phyloP scores from a whole-genome alignment of 2,888 invertebrate species.

The Tinea semifulvella region DNA sequence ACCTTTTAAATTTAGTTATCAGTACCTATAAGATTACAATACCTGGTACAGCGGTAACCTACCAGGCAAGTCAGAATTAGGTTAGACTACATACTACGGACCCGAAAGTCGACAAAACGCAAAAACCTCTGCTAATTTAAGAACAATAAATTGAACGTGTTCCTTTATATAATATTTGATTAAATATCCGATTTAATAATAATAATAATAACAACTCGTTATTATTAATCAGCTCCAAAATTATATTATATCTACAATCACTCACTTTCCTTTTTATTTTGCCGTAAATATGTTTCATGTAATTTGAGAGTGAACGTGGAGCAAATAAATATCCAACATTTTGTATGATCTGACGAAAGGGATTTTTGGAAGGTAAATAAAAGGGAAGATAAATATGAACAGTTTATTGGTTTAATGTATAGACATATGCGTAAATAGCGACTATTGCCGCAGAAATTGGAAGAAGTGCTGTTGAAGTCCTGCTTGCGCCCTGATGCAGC shows the following conservation, averaged over 20 bases:
- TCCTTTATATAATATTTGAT: too few relatives aligned
- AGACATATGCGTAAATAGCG: conserved; percentile 36
- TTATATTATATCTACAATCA: neutral
- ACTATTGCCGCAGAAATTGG: conserved; percentile 30
- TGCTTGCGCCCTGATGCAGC: conserved; percentile 47
- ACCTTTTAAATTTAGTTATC: too few relatives aligned
- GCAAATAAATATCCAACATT: neutral
- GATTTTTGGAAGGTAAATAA: neutral
- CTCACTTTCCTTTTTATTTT: neutral
- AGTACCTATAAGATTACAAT: too few relatives aligned
- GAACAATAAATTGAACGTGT: too few relatives aligned
- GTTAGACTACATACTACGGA: too few relatives aligned
- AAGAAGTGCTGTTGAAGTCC: conserved; percentile 19
- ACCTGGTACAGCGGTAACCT: too few relatives aligned
- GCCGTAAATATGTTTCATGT: neutral
- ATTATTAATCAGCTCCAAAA: too few relatives aligned
- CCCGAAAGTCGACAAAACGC: too few relatives aligned
- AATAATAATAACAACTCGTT: too few relatives aligned
- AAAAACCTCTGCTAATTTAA: too few relatives aligned
- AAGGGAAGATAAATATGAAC: conserved; percentile 41
- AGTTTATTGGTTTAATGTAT: conserved; percentile 51
- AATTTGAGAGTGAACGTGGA: neutral
- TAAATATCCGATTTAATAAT: too few relatives aligned
- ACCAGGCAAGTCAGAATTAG: too few relatives aligned
- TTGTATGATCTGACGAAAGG: neutral